phyloP scores from a whole-genome alignment of 2,888 invertebrate genomes.

The Macrophya alboannulata region DNA sequence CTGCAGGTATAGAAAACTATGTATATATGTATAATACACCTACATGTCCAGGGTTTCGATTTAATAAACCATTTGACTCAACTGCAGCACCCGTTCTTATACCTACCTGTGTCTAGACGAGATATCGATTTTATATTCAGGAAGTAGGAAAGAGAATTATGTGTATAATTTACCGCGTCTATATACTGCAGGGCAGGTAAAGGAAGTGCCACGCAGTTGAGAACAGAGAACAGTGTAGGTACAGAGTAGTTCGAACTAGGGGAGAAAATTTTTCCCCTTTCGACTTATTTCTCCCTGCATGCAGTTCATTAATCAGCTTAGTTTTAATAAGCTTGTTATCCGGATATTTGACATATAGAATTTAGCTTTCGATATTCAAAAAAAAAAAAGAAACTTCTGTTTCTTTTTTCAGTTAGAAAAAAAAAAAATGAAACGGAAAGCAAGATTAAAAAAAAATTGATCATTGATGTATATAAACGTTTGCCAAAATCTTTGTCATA shows the following conservation, averaged over 20 bases:
- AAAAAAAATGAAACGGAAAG: no score
- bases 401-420: background rate
- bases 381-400: no score
- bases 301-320: background rate
- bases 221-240: background rate
- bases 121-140: slow-evolving; percentile 36
- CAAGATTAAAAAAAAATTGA: background rate
- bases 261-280: background rate
- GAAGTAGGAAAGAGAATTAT: background rate
- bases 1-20: no score
- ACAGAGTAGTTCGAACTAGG: background rate
- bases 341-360: background rate
- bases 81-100: background rate
- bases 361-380: background rate
- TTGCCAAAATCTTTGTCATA: background rate
- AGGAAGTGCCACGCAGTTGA: no score
- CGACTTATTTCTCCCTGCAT: background rate
- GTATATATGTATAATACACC: background rate
- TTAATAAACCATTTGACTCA: slow-evolving; percentile 34
- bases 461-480: background rate
- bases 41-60: background rate
- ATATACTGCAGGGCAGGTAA: no score
- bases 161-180: background rate
- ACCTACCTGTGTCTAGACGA: slow-evolving; percentile 23
- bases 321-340: background rate